Percentiles rank a stretch among this genome's conserved stretches.
Conservation (phyloP, 2,888 invertebrate species). For the Rhimphoctona megacephalus region DNA sequence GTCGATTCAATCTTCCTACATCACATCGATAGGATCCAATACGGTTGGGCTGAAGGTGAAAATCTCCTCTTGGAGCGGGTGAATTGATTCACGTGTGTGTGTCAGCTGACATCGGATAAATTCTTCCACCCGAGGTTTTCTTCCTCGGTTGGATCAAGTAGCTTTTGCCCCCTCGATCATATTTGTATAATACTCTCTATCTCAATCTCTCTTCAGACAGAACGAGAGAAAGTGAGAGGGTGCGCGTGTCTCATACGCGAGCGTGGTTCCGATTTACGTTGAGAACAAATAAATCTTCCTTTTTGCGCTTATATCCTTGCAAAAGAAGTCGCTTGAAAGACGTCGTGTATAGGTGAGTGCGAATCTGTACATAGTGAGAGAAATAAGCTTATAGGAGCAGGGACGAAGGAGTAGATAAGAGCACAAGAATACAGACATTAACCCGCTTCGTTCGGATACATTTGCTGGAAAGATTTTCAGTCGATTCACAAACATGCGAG, state of each 20-base stretch:
- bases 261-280: slow-evolving; percentile 44
- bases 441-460: slow-evolving; percentile 40
- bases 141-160: slow-evolving; percentile 41
- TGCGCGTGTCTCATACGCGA: slow-evolving; percentile 17
- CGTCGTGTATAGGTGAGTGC: slow-evolving; percentile 31
- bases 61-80: slow-evolving; percentile 23
- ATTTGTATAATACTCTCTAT: slow-evolving; percentile 1
- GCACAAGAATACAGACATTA: slow-evolving; percentile 2
- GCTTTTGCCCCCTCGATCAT: not conserved
- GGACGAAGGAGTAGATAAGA: not conserved
- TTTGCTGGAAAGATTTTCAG: slow-evolving; percentile 40
- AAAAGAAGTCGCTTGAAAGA: slow-evolving; percentile 25
- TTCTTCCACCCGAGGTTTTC: slow-evolving; percentile 52
- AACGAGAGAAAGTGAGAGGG: not conserved
- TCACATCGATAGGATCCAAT: slow-evolving; percentile 37
- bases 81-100: slow-evolving; percentile 62
- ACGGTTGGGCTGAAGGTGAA: not conserved
- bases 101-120: slow-evolving; percentile 58
- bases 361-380: slow-evolving; percentile 1
- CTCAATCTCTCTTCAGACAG: not conserved
- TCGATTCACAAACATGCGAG: slow-evolving; percentile 56
- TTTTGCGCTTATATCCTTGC: slow-evolving; percentile 29
- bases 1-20: slow-evolving; percentile 51
- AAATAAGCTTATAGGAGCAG: not conserved
- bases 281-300: slow-evolving; percentile 57